Evolutionary conservation across 1,140 invertebrate genomes (phyloP).

Genomic region (Triops cancriformis): DNA sequence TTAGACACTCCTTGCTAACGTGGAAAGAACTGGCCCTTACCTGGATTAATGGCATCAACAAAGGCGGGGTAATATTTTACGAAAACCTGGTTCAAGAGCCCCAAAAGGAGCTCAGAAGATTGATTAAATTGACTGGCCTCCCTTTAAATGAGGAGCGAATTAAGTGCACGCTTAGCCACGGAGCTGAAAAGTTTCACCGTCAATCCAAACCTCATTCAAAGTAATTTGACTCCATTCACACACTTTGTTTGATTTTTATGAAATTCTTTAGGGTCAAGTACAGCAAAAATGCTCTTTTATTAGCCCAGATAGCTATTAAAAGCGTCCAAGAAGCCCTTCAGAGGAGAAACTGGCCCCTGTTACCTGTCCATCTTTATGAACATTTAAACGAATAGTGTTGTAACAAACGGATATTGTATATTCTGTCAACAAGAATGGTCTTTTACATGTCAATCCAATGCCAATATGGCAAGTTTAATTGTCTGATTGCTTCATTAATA

Average conservation of each 20-base stretch:
- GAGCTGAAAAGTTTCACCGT: constrained; percentile 25
- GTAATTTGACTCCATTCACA: neutral
- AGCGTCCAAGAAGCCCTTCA: constrained; percentile 14
- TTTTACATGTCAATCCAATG: constrained; percentile 1
- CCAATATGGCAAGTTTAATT: neutral
- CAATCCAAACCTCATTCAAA: neutral
- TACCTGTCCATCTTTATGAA: constrained; percentile 17
- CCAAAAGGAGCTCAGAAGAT: constrained; percentile 21
- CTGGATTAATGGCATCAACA: constrained; percentile 23
- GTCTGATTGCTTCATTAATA: neutral
- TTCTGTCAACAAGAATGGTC: neutral
- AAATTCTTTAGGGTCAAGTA: neutral
- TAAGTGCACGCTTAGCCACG: constrained; percentile 27
- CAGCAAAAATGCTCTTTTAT: neutral
- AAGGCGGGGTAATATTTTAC: constrained; percentile 31
- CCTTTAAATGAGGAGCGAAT: constrained; percentile 27
- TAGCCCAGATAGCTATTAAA: neutral
- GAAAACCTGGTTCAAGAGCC: constrained; percentile 31
- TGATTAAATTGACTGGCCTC: constrained; percentile 29
- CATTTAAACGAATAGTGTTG: neutral
- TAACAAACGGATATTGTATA: neutral
- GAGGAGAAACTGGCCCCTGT: constrained; percentile 5
- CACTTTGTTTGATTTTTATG: no score
- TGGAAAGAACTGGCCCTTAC: constrained; percentile 27
- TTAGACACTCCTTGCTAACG: neutral